Conservation (phyloP, 2,113 vertebrate genomes). For the Camelus dromedarius region DNA sequence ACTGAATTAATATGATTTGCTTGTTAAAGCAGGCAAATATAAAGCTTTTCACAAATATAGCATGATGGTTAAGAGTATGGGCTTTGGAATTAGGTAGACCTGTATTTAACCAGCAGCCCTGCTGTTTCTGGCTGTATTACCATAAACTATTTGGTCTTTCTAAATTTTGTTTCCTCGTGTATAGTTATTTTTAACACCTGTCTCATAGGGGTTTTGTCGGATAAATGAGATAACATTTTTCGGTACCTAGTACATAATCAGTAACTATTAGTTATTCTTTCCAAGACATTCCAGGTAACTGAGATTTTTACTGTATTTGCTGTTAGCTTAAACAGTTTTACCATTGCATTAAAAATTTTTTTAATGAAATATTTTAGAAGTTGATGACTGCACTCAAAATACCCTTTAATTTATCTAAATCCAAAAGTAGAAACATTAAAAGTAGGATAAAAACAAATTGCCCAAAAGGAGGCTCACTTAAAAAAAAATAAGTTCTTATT, state of each 20-base stretch:
- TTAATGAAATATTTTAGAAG: background rate
- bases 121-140: background rate
- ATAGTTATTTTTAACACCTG: background rate
- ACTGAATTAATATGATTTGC: background rate
- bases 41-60: background rate
- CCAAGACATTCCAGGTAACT: background rate
- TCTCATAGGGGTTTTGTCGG: background rate
- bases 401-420: background rate
- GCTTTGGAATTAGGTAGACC: background rate
- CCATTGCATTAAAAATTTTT: background rate
- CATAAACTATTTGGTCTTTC: background rate
- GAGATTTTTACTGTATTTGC: background rate
- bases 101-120: background rate
- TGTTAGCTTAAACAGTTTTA: background rate
- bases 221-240: background rate
- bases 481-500: background rate
- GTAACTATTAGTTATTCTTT: background rate
- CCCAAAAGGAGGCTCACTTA: background rate
- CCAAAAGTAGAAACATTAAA: background rate
- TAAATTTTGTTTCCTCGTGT: background rate
- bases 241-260: background rate
- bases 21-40: background rate
- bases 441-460: background rate
- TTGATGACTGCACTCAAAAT: background rate
- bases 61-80: background rate